These are phyloP conservation scores for Arbacia lixula DNA, from an alignment of 53 echinoderm and acorn worm species.

Conservation along the genomic window DNA sequence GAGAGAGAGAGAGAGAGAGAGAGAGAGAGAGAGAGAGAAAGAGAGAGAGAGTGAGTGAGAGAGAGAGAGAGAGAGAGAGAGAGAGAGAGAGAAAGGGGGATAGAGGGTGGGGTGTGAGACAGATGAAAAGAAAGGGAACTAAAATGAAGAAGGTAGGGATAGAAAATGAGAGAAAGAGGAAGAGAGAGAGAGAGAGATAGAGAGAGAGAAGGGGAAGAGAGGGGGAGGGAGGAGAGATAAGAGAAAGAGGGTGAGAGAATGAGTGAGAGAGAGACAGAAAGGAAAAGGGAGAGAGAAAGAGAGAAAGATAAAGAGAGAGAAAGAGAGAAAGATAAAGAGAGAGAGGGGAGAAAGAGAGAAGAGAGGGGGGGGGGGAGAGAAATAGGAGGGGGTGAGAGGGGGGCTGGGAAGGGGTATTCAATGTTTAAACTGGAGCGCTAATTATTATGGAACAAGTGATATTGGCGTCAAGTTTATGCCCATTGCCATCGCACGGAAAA, in stretches of 20 bases:
- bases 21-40: background rate
- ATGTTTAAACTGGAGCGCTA: background rate
- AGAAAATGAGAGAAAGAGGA: background rate
- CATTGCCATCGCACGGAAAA: background rate
- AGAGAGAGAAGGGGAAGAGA: background rate
- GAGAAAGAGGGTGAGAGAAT: background rate
- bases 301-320: background rate
- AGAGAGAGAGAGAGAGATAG: background rate
- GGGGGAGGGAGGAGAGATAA: no score
- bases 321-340: background rate
- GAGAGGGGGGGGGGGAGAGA: background rate
- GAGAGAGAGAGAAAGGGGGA: background rate
- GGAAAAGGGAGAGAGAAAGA: background rate
- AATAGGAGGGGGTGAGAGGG: background rate
- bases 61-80: background rate
- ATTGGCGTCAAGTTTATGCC: slow-evolving; percentile 16
- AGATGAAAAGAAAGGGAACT: background rate
- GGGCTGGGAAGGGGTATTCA: background rate
- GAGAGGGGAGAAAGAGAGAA: background rate
- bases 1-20: background rate
- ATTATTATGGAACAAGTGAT: background rate
- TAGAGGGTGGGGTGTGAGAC: no score
- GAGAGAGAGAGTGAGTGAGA: background rate
- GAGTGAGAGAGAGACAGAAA: background rate
- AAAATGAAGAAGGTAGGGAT: background rate